These are phyloP conservation scores for Molanna angustata DNA, from an alignment of 2,888 invertebrate species.

Conservation along the genomic window DNA sequence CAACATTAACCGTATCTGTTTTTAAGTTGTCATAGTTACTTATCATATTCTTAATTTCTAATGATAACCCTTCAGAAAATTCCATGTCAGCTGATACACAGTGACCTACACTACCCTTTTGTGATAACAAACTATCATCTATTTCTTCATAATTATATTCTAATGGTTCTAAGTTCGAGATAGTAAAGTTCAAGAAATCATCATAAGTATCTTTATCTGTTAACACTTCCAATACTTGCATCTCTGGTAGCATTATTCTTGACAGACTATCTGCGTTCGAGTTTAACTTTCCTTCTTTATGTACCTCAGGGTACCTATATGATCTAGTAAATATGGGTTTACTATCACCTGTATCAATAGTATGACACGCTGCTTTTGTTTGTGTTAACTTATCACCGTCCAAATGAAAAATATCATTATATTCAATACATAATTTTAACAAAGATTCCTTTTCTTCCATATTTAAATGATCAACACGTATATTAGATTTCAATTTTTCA, in stretches of 20 bases:
- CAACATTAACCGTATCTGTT: background rate
- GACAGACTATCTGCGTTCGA: conserved; percentile 35
- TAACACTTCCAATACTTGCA: conserved; percentile 9
- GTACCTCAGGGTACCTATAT: conserved; percentile 39
- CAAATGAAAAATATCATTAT: conserved; percentile 7
- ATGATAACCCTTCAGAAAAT: background rate
- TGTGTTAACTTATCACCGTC: conserved; percentile 8
- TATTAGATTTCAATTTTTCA: background rate
- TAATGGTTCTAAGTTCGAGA: background rate
- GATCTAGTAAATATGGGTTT: conserved; percentile 37
- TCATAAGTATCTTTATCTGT: conserved; percentile 21
- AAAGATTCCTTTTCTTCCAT: conserved; percentile 3
- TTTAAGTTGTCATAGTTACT: background rate
- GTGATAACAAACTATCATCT: background rate
- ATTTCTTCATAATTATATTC: conserved; percentile 1
- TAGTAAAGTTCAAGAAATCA: conserved; percentile 13
- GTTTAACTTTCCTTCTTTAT: conserved; percentile 37
- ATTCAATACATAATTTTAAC: background rate
- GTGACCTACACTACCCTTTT: background rate
- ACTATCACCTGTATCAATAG: conserved; percentile 36
- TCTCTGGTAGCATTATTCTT: conserved; percentile 7
- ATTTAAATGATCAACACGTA: conserved; percentile 3
- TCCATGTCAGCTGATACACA: conserved; percentile 6
- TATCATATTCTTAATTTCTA: conserved; percentile 1
- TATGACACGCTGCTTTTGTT: conserved; percentile 30